Evolutionary conservation across 2,888 invertebrate genomes (phyloP), one percentile per base, ranked within the genome.

Genomic region (Dicycla oo): DNA sequence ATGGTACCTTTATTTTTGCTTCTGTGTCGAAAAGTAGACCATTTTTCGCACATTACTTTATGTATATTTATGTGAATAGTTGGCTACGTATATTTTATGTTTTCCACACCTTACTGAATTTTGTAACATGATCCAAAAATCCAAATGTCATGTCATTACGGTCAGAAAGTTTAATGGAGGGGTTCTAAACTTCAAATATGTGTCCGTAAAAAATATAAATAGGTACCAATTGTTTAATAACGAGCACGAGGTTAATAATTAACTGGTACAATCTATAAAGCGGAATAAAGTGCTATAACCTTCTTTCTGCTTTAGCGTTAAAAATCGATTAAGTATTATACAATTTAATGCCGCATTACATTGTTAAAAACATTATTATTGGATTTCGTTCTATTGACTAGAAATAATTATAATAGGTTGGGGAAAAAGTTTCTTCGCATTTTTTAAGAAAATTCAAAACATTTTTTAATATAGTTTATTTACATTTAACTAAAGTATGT

Each of bases 1-100:
- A n/a, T n/a, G n/a, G n/a, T n/a, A n/a, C n/a, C n/a, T n/a, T n/a
- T 74, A 81, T 78, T 78, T 80, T 82, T 76, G 38, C 70, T 67
- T 65, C 60, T 45, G 67, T 75, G 78, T 81, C 73, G 51, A 67
- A 58, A 72, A 49, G 57, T 57, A 61, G 63, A 73, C 56, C 56
- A 53, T 67, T 68, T 78, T 75, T 81, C 57, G 47, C 51, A 20
- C 40, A 26, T 72, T 56, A 40, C 20, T 49, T 53, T 63, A 62
- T 58, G 18, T 53, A 64, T 64, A 13, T 68, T 34, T 26, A 43
- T 62, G 23, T 47, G 51, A 30, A 45, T 62, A 61, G 38, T 43
- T 45, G 47, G 34, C 15, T 40, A 57, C 8, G 26, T 38, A 23
- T 53, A 45, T 61, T 73, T 62, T 38, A 40, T 30, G 10, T 71